Base-by-base conservation (phyloP, 1,140 invertebrate species). In the Thaumetopoea pityocampa region DNA sequence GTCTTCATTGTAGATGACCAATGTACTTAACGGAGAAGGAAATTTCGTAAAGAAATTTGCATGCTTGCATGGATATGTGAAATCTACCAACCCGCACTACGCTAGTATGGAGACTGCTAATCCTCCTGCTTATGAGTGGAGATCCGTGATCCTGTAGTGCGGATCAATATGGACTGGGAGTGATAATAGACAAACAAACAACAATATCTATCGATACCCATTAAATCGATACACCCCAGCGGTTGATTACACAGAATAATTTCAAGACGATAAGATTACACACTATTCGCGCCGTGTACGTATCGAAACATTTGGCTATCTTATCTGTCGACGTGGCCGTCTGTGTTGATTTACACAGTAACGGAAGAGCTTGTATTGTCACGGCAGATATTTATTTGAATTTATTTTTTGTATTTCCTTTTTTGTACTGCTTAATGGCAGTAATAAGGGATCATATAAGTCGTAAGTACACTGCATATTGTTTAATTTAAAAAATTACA, bases 191-290 rank as follows among this genome's bases (percentile, higher is more conserved):
- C 16, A 42, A 24, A 16, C 12, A 5, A 29, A 32, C 5, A 36
- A 32, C 18, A 11, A 24, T 22, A 16, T 3, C 9, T n/a, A n/a
- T 1, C 19, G 6, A 20, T 4, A 26, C 3, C 5, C 14, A 1
- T 6, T 4, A 19, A 15, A 24, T 1, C 18, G 8, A 7, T 3
- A 30, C 17, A 32, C 11, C 24, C 38, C 11, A 38, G 17, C 10
- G 22, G 9, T 19, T 20, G 33, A 46, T 52, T 52, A 46, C 5
- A 36, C 14, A 27, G 22, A 54, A 70, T 47, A 43, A 58, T 53
- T 61, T 54, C 23, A 51, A 20, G 42, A 10, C 11, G 71, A 76
- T 73, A 71, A 77, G 68, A 73, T 73, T 58, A 50, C 42, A 38
- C 41, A 60, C 62, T 65, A 61, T 50, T 62, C 47, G 33, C 33